Evolutionary conservation across 1,140 invertebrate species (phyloP).

Genomic region (Rhagoletis pomonella): DNA sequence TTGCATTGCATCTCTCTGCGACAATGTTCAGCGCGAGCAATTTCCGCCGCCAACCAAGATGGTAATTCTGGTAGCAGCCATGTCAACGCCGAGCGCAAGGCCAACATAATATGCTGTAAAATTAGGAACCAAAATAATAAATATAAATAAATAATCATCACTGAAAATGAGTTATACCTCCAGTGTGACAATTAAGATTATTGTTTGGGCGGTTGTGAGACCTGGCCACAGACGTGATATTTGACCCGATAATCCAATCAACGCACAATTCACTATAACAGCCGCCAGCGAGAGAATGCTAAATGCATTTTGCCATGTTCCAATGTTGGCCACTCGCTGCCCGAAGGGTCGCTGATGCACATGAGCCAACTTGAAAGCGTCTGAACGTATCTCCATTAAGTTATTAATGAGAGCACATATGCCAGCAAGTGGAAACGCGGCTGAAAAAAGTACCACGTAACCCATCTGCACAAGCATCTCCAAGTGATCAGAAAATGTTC

Average conservation of each 20-base stretch:
- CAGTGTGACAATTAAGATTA: constrained; percentile 89
- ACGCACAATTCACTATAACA: constrained; percentile 94
- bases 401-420: constrained; percentile 95
- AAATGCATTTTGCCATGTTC: constrained; percentile 97
- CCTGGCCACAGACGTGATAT: constrained; percentile 91
- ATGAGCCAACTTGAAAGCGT: constrained; percentile 97
- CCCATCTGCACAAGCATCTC: constrained; percentile 98
- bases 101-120: constrained; percentile 88
- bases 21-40: constrained; percentile 89
- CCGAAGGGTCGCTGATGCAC: constrained; percentile 95
- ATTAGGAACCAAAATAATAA: background rate
- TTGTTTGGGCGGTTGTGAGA: constrained; percentile 88
- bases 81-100: constrained; percentile 81
- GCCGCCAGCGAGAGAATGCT: constrained; percentile 94
- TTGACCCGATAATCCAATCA: constrained; percentile 94
- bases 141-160: constrained; percentile 16
- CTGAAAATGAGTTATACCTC: constrained; percentile 76
- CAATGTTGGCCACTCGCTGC: constrained; percentile 92
- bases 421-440: constrained; percentile 95
- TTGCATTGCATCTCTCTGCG: constrained; percentile 81
- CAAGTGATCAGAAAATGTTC: constrained; percentile 96
- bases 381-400: constrained; percentile 93
- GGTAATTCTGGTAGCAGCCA: constrained; percentile 94
- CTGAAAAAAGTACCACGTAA: constrained; percentile 97
- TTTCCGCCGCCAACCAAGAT: constrained; percentile 91